Percentiles rank a stretch among this genome's conserved stretches.
Evolutionary conservation across 2,113 vertebrate species (phyloP).

Genomic region (Murina feae): DNA sequence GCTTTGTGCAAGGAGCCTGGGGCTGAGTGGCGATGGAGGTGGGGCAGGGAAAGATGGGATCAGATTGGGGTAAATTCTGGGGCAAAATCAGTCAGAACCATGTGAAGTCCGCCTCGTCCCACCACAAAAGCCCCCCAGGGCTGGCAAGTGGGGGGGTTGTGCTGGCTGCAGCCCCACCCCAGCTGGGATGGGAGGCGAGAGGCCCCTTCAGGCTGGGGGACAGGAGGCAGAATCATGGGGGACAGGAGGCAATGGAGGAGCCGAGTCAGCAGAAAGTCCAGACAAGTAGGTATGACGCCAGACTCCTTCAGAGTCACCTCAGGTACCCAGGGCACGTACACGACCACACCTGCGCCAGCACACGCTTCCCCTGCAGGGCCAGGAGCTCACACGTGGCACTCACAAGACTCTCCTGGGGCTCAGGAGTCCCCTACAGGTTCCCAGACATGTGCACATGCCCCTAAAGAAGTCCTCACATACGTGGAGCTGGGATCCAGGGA

Average conservation of each 20-base stretch:
- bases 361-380: background rate
- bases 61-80: background rate
- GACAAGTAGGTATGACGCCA: rapidly evolving
- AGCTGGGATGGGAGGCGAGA: background rate
- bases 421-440: background rate
- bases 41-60: background rate
- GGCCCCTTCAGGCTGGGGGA: background rate
- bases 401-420: background rate
- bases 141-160: rapidly evolving
- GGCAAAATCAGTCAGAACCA: background rate
- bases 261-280: rapidly evolving
- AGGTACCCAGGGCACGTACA: rapidly evolving
- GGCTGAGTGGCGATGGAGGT: background rate
- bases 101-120: rapidly evolving
- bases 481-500: rapidly evolving
- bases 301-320: background rate
- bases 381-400: rapidly evolving
- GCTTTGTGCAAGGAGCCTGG: background rate
- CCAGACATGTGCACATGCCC: background rate
- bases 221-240: background rate
- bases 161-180: background rate
- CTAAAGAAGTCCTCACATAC: background rate
- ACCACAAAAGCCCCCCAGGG: no score
- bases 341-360: background rate
- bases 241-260: background rate